Conservation (phyloP, 2,888 invertebrate genomes). For the Lysandra bellargus region DNA sequence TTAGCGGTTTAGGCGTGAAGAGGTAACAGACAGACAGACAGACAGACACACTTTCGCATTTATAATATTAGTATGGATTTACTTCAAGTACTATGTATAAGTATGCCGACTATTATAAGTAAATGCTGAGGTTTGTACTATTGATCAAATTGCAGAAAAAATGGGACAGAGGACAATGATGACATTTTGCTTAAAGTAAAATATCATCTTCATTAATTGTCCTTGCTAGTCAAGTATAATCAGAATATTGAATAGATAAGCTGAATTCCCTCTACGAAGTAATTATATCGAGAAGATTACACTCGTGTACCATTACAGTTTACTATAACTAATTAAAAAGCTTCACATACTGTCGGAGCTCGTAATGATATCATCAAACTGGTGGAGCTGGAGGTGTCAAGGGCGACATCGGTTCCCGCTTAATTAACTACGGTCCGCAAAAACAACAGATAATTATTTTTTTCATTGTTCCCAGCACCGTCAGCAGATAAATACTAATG, state of each 20-base stretch:
- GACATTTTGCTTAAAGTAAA: neutral
- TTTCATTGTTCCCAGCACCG: neutral
- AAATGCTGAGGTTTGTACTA: too few relatives aligned
- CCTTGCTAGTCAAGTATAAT: too few relatives aligned
- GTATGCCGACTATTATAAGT: too few relatives aligned
- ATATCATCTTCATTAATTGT: neutral
- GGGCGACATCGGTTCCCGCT: slow-evolving; percentile 39
- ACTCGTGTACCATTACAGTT: neutral
- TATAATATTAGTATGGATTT: neutral
- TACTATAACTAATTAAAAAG: slow-evolving; percentile 8
- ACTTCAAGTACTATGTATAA: neutral
- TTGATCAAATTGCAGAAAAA: neutral
- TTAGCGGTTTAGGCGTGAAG: too few relatives aligned
- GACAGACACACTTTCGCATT: too few relatives aligned
- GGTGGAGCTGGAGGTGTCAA: slow-evolving; percentile 35
- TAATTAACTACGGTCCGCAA: slow-evolving; percentile 40
- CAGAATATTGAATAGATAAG: neutral
- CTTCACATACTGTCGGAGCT: slow-evolving; percentile 1
- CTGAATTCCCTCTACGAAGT: neutral
- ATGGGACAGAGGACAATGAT: neutral
- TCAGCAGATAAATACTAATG: slow-evolving; percentile 4
- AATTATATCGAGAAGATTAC: neutral
- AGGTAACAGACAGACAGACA: too few relatives aligned
- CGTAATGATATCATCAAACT: slow-evolving; percentile 35
- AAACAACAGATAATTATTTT: slow-evolving; percentile 29